These are phyloP conservation scores for Conchocele bisecta DNA, from an alignment of 2,888 invertebrate species.

Conservation along the genomic window DNA sequence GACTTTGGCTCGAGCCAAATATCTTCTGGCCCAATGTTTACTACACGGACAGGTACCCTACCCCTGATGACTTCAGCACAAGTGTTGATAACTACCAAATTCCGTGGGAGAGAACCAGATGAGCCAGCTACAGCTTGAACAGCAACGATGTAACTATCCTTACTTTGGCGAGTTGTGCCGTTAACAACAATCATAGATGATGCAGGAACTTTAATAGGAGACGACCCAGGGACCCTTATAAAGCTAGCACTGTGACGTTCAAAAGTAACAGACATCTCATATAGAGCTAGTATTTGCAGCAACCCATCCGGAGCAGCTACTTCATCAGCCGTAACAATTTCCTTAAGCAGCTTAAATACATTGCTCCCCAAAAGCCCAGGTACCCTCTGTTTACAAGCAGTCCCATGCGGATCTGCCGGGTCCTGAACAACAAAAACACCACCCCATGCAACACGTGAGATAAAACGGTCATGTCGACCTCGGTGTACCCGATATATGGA, in stretches of 20 bases:
- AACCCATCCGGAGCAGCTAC: background rate
- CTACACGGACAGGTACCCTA: background rate
- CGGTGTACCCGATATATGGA: no score
- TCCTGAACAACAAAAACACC: background rate
- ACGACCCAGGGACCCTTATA: background rate
- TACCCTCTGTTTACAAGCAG: no score
- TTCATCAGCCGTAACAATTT: background rate
- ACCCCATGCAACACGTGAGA: no score
- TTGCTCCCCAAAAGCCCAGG: background rate
- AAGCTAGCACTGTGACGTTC: background rate
- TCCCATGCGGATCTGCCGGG: no score
- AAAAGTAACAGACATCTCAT: background rate
- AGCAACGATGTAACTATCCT: constrained; percentile 15
- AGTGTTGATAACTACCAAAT: constrained; percentile 3
- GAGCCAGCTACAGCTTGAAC: constrained; percentile 14
- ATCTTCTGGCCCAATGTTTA: constrained; percentile 16
- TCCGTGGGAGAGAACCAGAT: constrained; percentile 4
- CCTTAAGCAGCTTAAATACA: background rate
- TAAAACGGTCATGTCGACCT: no score
- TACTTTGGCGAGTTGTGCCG: no score
- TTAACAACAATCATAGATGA: no score
- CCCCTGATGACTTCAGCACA: constrained; percentile 10
- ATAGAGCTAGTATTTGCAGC: background rate
- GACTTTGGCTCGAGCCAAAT: constrained; percentile 14
- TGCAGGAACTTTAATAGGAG: background rate